phyloP scores from a whole-genome alignment of 2,113 vertebrate species.

The Colossoma macropomum region DNA sequence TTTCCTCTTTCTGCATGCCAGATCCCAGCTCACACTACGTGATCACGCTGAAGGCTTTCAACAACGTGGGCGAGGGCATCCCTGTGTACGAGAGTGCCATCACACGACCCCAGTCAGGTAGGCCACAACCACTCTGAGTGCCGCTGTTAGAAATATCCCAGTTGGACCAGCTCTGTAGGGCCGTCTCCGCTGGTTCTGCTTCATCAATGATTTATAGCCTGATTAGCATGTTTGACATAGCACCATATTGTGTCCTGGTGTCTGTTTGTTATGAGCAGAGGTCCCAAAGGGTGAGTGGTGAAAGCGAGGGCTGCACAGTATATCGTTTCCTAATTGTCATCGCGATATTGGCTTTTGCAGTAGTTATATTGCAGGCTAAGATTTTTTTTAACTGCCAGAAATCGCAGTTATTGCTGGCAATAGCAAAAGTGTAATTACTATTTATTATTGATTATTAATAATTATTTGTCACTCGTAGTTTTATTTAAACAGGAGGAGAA shows the following conservation, averaged over 20 bases:
- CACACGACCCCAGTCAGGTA: conserved; percentile 95
- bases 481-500: no score
- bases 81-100: conserved; percentile 96
- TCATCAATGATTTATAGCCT: conserved; percentile 13
- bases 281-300: neutral
- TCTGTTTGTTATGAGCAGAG: neutral
- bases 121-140: neutral
- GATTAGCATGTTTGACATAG: neutral
- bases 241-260: neutral
- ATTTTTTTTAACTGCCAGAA: no score
- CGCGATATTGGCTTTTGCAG: neutral
- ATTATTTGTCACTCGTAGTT: no score
- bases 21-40: conserved; percentile 97
- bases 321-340: neutral
- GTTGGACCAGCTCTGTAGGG: neutral
- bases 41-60: conserved; percentile 95
- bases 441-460: no score
- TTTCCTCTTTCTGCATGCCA: conserved; percentile 63
- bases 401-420: no score
- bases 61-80: conserved; percentile 96
- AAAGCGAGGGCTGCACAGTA: neutral
- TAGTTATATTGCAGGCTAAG: neutral
- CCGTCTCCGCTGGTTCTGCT: neutral
- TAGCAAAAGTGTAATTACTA: no score
- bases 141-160: neutral